phyloP scores from a whole-genome alignment of 30 jellyfish, hydroid and myxozoan species.

The Morbakka virulenta region DNA sequence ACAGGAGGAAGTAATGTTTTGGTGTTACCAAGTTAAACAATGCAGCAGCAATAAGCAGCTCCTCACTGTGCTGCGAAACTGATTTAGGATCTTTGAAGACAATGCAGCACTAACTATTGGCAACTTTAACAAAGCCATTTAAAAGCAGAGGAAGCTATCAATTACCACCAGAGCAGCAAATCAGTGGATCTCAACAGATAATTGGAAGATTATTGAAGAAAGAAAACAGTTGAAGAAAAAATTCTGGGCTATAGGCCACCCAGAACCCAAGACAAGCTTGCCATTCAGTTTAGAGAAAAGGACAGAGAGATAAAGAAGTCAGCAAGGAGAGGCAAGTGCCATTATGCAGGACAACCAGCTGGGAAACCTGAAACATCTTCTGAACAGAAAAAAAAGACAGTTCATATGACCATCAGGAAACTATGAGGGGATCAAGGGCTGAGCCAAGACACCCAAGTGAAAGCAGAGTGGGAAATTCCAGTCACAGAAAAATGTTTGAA shows the following conservation, averaged over 20 bases:
- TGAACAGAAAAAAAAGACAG: background rate
- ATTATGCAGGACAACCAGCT: background rate
- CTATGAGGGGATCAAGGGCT: background rate
- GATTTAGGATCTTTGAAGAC: background rate
- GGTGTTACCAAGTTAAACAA: background rate
- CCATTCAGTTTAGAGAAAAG: background rate
- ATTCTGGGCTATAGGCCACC: too few relatives aligned
- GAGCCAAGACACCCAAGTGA: background rate
- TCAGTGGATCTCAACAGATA: background rate
- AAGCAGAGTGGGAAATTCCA: background rate
- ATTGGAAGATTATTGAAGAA: background rate
- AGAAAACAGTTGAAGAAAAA: background rate
- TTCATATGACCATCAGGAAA: background rate
- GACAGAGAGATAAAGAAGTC: background rate
- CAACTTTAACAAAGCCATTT: background rate
- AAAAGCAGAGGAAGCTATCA: background rate
- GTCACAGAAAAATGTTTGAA: background rate
- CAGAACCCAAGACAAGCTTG: background rate
- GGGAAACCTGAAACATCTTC: background rate
- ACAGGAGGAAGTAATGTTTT: too few relatives aligned
- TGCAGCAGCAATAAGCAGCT: background rate
- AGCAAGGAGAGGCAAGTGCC: background rate
- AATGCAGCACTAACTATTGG: background rate
- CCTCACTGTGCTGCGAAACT: background rate
- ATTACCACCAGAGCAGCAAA: background rate